Conservation (phyloP, 2,797 vertebrate genomes). For the Lacerta bilineata region DNA sequence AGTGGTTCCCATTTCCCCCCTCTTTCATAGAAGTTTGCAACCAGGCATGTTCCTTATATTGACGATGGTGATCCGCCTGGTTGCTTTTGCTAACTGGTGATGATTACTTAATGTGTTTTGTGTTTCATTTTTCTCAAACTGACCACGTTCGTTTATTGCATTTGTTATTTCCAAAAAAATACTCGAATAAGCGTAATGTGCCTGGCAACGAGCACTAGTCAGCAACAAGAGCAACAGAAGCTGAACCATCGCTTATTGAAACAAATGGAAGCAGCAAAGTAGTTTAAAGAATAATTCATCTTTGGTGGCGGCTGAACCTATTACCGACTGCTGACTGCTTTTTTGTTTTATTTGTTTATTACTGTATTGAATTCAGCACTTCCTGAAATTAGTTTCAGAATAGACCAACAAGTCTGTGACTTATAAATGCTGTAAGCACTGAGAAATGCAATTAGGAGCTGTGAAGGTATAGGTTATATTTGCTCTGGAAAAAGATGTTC, state of each 20-base stretch:
- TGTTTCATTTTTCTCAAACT: neutral
- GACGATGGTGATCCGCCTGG: neutral
- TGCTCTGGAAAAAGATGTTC: slow-evolving; percentile 2
- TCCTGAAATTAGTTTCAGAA: slow-evolving; percentile 28
- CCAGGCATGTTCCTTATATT: neutral
- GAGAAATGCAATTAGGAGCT: neutral
- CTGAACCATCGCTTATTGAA: neutral
- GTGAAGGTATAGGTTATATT: neutral
- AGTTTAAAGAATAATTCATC: neutral
- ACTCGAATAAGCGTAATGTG: neutral
- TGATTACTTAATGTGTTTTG: neutral
- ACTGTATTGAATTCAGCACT: neutral
- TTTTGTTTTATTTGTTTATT: neutral
- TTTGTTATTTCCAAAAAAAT: neutral
- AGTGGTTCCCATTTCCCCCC: neutral
- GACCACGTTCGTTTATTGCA: neutral
- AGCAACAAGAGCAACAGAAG: neutral
- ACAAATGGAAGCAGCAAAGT: neutral
- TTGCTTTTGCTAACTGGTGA: neutral
- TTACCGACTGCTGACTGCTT: neutral
- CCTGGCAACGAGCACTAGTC: neutral
- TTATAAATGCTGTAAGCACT: neutral
- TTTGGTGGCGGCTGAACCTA: neutral
- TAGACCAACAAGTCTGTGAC: neutral
- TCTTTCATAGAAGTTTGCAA: neutral